These are phyloP conservation scores for Dendrolimus pini DNA, from an alignment of 2,888 invertebrate species.

Conservation along the genomic window DNA sequence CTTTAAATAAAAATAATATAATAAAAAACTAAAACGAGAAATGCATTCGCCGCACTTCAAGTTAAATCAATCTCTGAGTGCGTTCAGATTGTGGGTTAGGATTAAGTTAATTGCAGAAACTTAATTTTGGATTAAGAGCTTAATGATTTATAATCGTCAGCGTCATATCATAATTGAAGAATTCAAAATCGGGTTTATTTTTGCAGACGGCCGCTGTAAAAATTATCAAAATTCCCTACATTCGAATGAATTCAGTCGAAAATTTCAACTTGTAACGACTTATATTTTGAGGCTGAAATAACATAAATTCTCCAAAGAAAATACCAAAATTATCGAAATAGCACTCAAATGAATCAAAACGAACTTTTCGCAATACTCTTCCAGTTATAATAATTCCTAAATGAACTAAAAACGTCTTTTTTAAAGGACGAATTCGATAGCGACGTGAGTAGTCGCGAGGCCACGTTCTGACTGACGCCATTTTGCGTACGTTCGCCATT, in stretches of 20 bases:
- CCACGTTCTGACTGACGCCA: conserved; percentile 29
- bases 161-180: background rate
- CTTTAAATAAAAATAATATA: too few relatives aligned
- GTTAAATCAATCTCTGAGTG: too few relatives aligned
- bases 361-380: conserved; percentile 49
- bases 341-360: conserved; percentile 31
- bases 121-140: too few relatives aligned
- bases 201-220: background rate
- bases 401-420: background rate
- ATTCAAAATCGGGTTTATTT: conserved; percentile 8
- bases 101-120: too few relatives aligned
- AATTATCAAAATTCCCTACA: background rate
- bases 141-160: too few relatives aligned
- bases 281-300: background rate
- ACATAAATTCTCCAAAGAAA: background rate
- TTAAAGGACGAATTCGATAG: background rate
- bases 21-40: too few relatives aligned
- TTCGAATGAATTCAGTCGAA: background rate
- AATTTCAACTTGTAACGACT: background rate
- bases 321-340: background rate
- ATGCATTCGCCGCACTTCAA: too few relatives aligned
- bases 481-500: conserved; percentile 21
- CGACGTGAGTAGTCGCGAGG: background rate
- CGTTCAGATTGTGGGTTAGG: too few relatives aligned
- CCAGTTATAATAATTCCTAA: conserved; percentile 15